Conservation (phyloP, 2,797 vertebrate species). For the Clarias laeviceps region DNA sequence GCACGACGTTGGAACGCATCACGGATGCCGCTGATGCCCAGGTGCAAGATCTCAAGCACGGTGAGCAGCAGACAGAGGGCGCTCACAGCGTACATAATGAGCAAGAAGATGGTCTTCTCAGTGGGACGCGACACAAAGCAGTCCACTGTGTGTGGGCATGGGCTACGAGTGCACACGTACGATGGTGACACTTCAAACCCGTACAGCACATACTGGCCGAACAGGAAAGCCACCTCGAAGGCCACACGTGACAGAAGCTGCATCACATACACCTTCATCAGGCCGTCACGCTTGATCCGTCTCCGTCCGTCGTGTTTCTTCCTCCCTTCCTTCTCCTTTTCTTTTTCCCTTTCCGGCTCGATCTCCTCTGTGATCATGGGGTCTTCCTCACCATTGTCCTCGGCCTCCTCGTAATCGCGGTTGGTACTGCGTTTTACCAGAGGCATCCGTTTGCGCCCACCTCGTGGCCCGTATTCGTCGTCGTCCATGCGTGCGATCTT, state of each 20-base stretch:
- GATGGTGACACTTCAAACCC: conserved; percentile 82
- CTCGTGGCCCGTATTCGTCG: conserved; percentile 65
- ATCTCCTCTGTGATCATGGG: conserved; percentile 91
- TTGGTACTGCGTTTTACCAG: conserved; percentile 80
- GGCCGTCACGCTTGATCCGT: conserved; percentile 86
- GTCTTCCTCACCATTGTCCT: conserved; percentile 89
- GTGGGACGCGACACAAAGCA: conserved; percentile 92
- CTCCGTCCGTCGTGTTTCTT: conserved; percentile 84
- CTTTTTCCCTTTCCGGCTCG: conserved; percentile 80
- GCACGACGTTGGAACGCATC: conserved; percentile 73
- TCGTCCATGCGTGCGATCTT: conserved; percentile 80
- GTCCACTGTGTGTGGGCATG: conserved; percentile 88
- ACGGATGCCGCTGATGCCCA: conserved; percentile 83
- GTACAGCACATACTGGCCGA: conserved; percentile 89
- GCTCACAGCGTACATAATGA: conserved; percentile 88
- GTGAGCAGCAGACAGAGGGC: conserved; percentile 86
- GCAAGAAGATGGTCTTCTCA: conserved; percentile 91
- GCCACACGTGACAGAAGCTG: conserved; percentile 82
- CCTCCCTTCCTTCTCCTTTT: conserved; percentile 74
- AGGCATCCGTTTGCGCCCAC: conserved; percentile 71
- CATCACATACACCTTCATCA: conserved; percentile 88
- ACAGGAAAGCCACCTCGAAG: conserved; percentile 84
- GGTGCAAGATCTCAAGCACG: conserved; percentile 84
- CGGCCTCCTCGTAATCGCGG: conserved; percentile 87
- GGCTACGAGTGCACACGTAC: conserved; percentile 84